These are phyloP conservation scores for Eupleurogrammus muticus DNA, from an alignment of 2,797 vertebrate species.

Conservation along the genomic window DNA sequence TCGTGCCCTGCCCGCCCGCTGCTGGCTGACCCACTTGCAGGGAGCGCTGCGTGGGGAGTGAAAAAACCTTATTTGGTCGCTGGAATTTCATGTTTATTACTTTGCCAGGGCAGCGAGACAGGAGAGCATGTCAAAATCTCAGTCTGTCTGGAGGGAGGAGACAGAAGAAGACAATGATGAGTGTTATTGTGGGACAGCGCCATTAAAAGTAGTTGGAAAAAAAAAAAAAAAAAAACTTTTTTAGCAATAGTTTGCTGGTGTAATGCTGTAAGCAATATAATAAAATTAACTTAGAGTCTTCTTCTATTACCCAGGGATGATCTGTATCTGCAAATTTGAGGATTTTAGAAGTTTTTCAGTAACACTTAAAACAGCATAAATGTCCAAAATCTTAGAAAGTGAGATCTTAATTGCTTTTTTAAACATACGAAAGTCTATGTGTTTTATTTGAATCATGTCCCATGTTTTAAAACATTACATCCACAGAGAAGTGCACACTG, in stretches of 20 bases:
- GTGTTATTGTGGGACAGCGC: not conserved
- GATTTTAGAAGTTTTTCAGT: no score
- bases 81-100: constrained; percentile 13
- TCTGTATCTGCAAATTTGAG: no score
- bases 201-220: not conserved
- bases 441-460: no score
- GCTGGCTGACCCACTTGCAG: constrained; percentile 58
- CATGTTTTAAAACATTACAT: no score
- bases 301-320: not conserved
- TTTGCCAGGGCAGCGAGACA: constrained; percentile 10
- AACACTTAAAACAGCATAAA: no score
- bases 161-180: not conserved
- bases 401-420: no score
- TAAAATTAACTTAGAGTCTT: no score
- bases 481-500: no score
- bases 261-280: no score
- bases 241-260: not conserved
- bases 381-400: no score
- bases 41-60: constrained; percentile 44
- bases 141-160: not conserved
- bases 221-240: not conserved
- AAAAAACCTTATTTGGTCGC: constrained; percentile 54
- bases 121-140: not conserved
- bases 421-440: no score
- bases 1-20: constrained; percentile 49